Percentiles rank a stretch among this genome's conserved stretches.
phyloP scores from a whole-genome alignment of 1,140 invertebrate genomes.

The Carposina sasakii region DNA sequence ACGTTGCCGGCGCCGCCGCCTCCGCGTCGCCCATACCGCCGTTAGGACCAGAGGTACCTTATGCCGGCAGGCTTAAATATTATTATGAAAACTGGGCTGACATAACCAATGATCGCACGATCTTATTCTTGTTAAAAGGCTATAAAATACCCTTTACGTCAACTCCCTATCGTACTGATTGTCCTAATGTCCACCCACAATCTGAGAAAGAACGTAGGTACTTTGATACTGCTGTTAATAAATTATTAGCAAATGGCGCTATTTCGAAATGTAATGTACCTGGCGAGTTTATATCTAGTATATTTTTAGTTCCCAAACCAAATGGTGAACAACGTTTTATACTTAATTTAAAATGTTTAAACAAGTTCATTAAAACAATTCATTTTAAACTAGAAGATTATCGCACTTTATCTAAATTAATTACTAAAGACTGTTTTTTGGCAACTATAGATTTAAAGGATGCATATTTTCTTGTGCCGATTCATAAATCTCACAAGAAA shows the following conservation, averaged over 20 bases:
- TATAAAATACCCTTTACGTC: not conserved
- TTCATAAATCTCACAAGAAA: constrained; percentile 2
- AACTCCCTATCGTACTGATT: not conserved
- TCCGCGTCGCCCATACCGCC: not conserved
- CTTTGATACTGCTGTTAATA: not conserved
- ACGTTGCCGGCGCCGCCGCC: not conserved
- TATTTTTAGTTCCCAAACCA: constrained; percentile 8
- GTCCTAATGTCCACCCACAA: not conserved
- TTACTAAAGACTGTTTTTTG: not conserved
- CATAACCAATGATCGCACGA: constrained; percentile 11
- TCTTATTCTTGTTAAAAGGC: constrained; percentile 11
- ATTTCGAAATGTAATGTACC: not conserved
- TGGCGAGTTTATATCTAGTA: constrained; percentile 7
- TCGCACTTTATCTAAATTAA: constrained; percentile 7
- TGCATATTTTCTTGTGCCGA: constrained; percentile 7
- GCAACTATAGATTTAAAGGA: constrained; percentile 9
- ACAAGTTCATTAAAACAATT: constrained; percentile 6
- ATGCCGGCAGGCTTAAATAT: constrained; percentile 13
- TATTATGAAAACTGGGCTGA: constrained; percentile 10
- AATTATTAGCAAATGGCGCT: not conserved
- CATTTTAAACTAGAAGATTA: constrained; percentile 15
- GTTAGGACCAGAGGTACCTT: constrained; percentile 12
- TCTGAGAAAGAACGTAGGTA: not conserved
- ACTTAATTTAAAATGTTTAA: constrained; percentile 10
- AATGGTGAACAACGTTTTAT: constrained; percentile 8